phyloP scores from a whole-genome alignment of 2,888 invertebrate genomes.

The Geotrupes spiniger region DNA sequence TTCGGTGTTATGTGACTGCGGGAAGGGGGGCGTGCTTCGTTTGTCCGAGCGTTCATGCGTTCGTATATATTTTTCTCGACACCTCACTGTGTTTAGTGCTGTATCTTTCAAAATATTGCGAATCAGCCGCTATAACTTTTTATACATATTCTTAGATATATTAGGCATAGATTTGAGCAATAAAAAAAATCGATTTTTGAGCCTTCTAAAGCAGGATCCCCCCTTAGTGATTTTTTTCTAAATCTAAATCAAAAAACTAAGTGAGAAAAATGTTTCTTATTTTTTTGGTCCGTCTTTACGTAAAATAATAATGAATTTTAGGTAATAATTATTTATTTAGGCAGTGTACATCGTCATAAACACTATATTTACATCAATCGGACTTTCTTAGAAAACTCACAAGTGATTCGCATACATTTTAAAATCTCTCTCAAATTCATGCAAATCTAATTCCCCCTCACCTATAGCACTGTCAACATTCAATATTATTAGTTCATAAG shows the following conservation, averaged over 20 bases:
- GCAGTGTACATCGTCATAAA: constrained; percentile 52
- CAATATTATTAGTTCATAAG: constrained; percentile 1
- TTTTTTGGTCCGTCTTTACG: background rate
- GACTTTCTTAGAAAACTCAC: constrained; percentile 41
- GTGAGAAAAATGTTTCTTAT: background rate
- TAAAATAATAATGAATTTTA: constrained; percentile 25
- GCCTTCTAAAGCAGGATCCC: too few species aligned
- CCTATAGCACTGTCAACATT: background rate
- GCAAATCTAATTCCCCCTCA: constrained; percentile 24
- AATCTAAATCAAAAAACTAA: background rate
- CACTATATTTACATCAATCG: constrained; percentile 52
- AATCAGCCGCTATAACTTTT: too few species aligned
- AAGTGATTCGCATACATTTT: constrained; percentile 38
- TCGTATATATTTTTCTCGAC: too few species aligned
- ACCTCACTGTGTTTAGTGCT: too few species aligned
- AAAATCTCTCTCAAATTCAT: constrained; percentile 8
- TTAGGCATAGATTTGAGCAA: too few species aligned
- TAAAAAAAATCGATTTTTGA: too few species aligned
- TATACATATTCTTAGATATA: too few species aligned
- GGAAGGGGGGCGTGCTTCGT: too few species aligned
- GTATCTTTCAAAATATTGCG: too few species aligned
- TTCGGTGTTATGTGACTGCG: too few species aligned
- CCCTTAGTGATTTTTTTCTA: background rate
- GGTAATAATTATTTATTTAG: constrained; percentile 52
- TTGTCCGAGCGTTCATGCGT: too few species aligned